phyloP scores from a whole-genome alignment of 2,888 invertebrate genomes.

The Euproctis similis region DNA sequence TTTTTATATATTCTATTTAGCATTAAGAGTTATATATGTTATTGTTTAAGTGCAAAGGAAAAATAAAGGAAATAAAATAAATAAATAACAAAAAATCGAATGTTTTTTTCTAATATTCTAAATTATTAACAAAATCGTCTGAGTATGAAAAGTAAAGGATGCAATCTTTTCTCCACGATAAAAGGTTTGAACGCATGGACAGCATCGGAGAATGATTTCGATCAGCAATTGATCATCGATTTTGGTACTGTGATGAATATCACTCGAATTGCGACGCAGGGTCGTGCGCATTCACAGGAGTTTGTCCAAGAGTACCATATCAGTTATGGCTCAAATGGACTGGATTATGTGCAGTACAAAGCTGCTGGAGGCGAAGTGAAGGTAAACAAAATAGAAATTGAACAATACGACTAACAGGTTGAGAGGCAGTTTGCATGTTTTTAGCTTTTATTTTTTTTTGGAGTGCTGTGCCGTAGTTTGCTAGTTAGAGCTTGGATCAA shows the following conservation, averaged over 20 bases:
- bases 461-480: conserved; percentile 10
- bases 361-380: conserved; percentile 91
- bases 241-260: conserved; percentile 91
- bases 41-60: conserved; percentile 10
- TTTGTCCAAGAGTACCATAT: conserved; percentile 95
- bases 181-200: conserved; percentile 96
- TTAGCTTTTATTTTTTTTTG: conserved; percentile 10
- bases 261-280: conserved; percentile 91
- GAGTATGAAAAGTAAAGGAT: conserved; percentile 16
- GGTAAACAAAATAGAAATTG: conserved; percentile 78
- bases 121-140: conserved; percentile 24
- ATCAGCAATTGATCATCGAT: conserved; percentile 93
- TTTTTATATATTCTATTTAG: conserved; percentile 7
- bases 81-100: conserved; percentile 12
- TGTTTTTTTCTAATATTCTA: conserved; percentile 20
- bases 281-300: conserved; percentile 91
- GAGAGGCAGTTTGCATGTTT: conserved; percentile 20
- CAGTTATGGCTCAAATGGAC: conserved; percentile 93
- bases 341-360: conserved; percentile 92
- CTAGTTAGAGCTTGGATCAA: conserved; percentile 2
- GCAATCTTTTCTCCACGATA: no score
- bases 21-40: conserved; percentile 13
- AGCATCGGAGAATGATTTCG: conserved; percentile 91
- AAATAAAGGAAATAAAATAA: conserved; percentile 21
- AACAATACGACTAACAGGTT: conserved; percentile 19